Evolutionary conservation across 64 coral and sea anemone species (phyloP), one percentile per base, ranked within the genome.

Genomic region (Acropora yongei): DNA sequence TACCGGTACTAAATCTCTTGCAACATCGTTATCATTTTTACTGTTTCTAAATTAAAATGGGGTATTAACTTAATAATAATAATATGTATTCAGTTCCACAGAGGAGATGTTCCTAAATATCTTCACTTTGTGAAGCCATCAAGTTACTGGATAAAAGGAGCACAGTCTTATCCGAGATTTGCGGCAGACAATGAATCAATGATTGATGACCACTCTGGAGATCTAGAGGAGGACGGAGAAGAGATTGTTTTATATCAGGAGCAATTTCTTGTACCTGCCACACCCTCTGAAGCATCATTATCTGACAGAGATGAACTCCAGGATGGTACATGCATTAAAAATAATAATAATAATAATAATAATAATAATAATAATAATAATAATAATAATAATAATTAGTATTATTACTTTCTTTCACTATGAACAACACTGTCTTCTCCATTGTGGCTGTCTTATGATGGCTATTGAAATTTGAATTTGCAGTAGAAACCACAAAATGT

Each of bases 61-160:
- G 30, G 30, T 55, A 55, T 7, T 55, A 55, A 55, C 30, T 30
- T 7, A 55, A 53, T 5, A 55, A 55, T 7, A 55, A 55, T 10
- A 55, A 7, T 4, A 4, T 1, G 17, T 74, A 18, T 50, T 47
- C 63, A 95, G 81, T 87, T 83, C 75, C 88, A 68, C 53, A 90
- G 93, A 74, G 93, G 93, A 40, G 78, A 90, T 91, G 93, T 95
- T 74, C 93, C 93, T 3, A 75, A 95, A 69, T 95, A 95, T 17
- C 75, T 95, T 77, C 84, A 86, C 49, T 87, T 95, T 80, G 93
- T 95, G 65, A 86, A 86, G 49, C 93, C 88, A 79, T 76, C 75
- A 50, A 50, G 45, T 8, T 49, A 69, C 13, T 86, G 63, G 82
- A 16, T 85, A 71, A 67, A 68, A 71, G 82, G 82, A 4, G 82